These are phyloP conservation scores for Orcinus orca DNA, from an alignment of 2,113 vertebrate species.

Conservation along the genomic window DNA sequence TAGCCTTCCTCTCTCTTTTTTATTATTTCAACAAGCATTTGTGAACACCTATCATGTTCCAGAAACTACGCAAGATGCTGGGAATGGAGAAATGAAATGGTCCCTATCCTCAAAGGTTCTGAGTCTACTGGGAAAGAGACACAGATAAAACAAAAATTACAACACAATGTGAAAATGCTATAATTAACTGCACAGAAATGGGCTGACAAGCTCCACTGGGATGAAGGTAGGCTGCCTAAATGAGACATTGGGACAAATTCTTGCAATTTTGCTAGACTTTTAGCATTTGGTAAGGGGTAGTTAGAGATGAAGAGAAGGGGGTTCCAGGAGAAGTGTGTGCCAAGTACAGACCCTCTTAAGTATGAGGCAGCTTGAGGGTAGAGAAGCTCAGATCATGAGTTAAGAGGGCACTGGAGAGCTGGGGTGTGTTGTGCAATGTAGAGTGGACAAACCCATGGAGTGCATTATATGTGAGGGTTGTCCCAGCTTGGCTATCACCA, in stretches of 20 bases:
- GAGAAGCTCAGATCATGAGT: background rate
- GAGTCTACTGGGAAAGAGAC: background rate
- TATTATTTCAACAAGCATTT: background rate
- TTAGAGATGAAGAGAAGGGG: background rate
- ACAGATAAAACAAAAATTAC: background rate
- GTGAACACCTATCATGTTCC: background rate
- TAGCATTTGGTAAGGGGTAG: background rate
- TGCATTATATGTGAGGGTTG: background rate
- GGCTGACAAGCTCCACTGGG: background rate
- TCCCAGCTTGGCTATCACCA: background rate
- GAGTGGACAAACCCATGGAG: background rate
- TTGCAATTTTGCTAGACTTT: background rate
- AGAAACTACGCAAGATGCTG: background rate
- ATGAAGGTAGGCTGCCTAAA: background rate
- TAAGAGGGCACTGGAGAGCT: background rate
- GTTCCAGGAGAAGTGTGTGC: background rate
- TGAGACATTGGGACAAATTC: background rate
- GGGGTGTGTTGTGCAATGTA: background rate
- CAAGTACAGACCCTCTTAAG: background rate
- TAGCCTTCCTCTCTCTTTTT: background rate
- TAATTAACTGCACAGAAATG: background rate
- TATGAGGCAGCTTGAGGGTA: background rate
- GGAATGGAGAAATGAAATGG: background rate
- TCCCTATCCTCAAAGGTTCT: background rate
- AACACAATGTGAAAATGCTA: background rate